Base-by-base conservation (phyloP, 2,797 vertebrate genomes). In the Enteromius anoplus region DNA sequence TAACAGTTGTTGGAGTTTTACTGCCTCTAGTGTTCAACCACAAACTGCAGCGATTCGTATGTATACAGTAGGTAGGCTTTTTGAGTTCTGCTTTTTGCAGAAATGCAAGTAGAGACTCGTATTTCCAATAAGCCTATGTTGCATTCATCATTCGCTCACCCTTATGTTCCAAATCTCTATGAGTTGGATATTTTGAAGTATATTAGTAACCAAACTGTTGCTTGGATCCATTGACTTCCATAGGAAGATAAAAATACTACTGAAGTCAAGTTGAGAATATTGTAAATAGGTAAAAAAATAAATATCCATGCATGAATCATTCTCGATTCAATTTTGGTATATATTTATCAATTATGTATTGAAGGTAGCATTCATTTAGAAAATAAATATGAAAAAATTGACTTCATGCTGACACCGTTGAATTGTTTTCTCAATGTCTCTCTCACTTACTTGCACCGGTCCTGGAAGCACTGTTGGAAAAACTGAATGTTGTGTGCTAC, bases 401-500 rank as follows among this genome's bases (percentile, higher is more conserved):
- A 9, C 34, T 34, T 34, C 62, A 65, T 34, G 29, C 29, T 0
- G 15, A 19, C 29, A 0, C 7, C 12, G 32, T 68, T 21, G 19
- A 21, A 37, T 40, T 64, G 8, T n/a, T 11, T 47, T 47, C 45
- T 37, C 34, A 19, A 2, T 34, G 12, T 7, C 12, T 66, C n/a
- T 40, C 9, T 34, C 5, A 11, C 8, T 11, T 5, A 71, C 60
- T 76, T 69, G 62, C 58, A 47, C 49, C 45, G 51, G 32, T 70
- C 51, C 69, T 42, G 49, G 70, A 78, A 40, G 40, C 65, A n/a
- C 53, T 26, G 26, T 53, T 51, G 71, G 76, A 83, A 77, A 85
- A 75, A 81, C 76, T 77, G 75, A 71, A 81, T 76, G 40, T 75
- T 62, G 34, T 19, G 62, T 78, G 55, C 64, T 47, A 32, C 53